Conservation (phyloP, 2,113 vertebrate genomes). For the Podarcis raffonei region DNA sequence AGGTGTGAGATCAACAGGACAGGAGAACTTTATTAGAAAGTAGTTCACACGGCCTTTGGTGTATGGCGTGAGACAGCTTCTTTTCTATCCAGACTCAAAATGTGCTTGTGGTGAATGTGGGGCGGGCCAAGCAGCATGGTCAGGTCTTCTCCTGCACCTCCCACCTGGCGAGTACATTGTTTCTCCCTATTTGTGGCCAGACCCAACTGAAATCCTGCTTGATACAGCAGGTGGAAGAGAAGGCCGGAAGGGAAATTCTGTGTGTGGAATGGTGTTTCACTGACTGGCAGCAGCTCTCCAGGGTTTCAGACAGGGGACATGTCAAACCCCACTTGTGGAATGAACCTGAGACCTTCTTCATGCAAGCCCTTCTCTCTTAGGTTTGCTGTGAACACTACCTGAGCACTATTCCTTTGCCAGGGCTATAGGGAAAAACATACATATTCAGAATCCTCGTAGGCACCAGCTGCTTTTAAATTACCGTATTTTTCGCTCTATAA, state of each 20-base stretch:
- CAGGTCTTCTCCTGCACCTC: not conserved
- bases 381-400: too few species aligned
- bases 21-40: not conserved
- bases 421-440: too few species aligned
- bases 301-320: too few species aligned
- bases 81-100: not conserved
- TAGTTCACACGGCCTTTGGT: not conserved
- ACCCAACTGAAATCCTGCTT: not conserved
- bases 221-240: not conserved
- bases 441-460: not conserved
- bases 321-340: too few species aligned
- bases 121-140: too few species aligned
- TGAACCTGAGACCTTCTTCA: too few species aligned
- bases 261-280: not conserved
- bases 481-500: too few species aligned
- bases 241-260: not conserved
- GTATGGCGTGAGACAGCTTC: not conserved
- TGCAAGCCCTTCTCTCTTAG: too few species aligned
- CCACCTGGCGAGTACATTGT: not conserved
- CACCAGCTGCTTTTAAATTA: not conserved
- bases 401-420: not conserved
- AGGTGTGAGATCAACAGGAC: not conserved
- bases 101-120: not conserved
- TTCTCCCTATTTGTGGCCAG: not conserved
- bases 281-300: too few species aligned